Conservation (phyloP, 2,113 vertebrate genomes). For the Grus americana region DNA sequence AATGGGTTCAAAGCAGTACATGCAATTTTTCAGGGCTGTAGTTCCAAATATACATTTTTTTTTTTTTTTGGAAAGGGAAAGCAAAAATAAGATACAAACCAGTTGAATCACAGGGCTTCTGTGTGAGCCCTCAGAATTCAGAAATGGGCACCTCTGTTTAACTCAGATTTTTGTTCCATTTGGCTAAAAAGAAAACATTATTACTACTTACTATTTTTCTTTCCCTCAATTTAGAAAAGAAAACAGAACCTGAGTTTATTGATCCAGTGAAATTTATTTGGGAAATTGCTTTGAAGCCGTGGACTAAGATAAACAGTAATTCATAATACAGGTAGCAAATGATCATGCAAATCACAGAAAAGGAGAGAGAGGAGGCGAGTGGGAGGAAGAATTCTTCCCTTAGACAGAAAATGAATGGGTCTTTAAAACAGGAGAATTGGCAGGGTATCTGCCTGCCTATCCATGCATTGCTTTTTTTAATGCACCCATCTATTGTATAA, state of each 20-base stretch:
- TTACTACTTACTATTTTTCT: conserved; percentile 18
- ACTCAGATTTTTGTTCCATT: neutral
- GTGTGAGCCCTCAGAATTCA: neutral
- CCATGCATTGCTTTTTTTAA: neutral
- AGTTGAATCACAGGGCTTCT: conserved; percentile 10
- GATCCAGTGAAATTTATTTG: conserved; percentile 44
- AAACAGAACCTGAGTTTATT: conserved; percentile 21
- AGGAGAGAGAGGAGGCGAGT: neutral
- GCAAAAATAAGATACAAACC: conserved; percentile 1
- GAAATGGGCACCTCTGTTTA: neutral
- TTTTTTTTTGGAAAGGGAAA: neutral
- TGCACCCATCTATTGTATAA: neutral
- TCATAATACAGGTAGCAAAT: conserved; percentile 30
- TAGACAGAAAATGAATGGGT: conserved; percentile 13
- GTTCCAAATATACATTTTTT: neutral
- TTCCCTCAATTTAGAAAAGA: conserved; percentile 1
- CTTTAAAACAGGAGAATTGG: neutral
- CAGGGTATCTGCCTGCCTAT: neutral
- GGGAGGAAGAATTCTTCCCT: neutral
- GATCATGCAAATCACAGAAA: conserved; percentile 24
- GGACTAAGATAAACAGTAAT: conserved; percentile 36
- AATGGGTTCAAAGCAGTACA: neutral
- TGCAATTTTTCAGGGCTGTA: neutral
- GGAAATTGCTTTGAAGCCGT: conserved; percentile 18
- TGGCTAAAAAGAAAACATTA: conserved; percentile 7